Evolutionary conservation across 2,797 vertebrate genomes (phyloP), one percentile per base, ranked within the genome.

Genomic region (Rachycentron canadum): DNA sequence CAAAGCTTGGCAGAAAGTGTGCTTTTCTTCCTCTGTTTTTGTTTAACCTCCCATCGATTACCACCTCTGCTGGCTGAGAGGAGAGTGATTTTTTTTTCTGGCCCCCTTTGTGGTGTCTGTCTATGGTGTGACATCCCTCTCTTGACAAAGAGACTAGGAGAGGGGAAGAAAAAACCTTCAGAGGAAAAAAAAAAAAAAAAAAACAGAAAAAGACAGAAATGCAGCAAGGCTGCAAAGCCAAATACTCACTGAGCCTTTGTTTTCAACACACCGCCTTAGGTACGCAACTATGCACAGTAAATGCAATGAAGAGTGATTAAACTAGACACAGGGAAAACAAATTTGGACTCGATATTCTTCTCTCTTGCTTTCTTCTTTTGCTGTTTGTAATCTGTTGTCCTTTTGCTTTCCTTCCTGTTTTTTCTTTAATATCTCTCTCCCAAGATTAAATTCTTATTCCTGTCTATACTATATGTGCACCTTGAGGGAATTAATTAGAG

Each of bases 31-130:
- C 58, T 64, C 66, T 80, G 82, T 78, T 90, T 92, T 84, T 89
- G 69, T 86, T 89, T 91, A 92, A 92, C 80, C 83, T 92, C 72
- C 82, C 63, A 93, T 92, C 84, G 90, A 93, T 93, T 86, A 69
- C 70, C 78, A 76, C 81, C 86, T 89, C 76, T 62, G 75, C 71
- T 64, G 82, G 56, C 78, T 65, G 43, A 82, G 78, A 81, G 83
- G 67, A 76, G 49, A 78, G 65, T 34, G 52, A 61, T 70, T 76
- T 79, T 82, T 69, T 70, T 65, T 34, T 17, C 53, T 58, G 40
- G 65, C 69, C 75, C 58, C 82, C 73, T 89, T 85, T 85, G 85
- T 90, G 76, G 56, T 47, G 85, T 72, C 79, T 82, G 80, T 91
- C 88, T 88, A 69, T 56, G 62, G 59, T 81, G 87, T 74, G 86